Evolutionary conservation across 1,140 invertebrate genomes (phyloP), one percentile per base, ranked within the genome.

Genomic region (Aphis gossypii): DNA sequence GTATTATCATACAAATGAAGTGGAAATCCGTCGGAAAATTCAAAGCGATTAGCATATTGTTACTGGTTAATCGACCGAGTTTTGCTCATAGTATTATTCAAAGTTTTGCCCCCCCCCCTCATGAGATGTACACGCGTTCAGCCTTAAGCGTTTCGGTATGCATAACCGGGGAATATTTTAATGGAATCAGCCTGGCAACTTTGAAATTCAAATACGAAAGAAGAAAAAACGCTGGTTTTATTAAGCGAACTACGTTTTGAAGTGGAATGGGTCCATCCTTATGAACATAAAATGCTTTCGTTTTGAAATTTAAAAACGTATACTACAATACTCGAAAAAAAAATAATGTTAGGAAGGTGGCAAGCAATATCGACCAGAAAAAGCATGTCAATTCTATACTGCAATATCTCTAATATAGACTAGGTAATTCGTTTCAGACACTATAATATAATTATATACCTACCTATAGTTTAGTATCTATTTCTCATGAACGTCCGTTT

Each of bases 51-150:
- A 68, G 54, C 89, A 68, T 90, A 90, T 44, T 90, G 89, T 90
- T 56, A 68, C 30, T 83, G 90, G 90, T 83, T 83, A 92, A 92
- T 92, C 90, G 90, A 92, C 76, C 90, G 46, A 92, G 90, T 92
- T 92, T 83, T 20, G 14, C 9, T 18, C 44, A 56, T 25, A 38
- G 21, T 25, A 56, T 90, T 60, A 90, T 90, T 68, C 38, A 68
- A 90, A 92, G 68, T 92, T 76, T 82, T 51, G 82, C 44, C 21
- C 44, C 41, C 3, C 30, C 41, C 3, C n/a, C 23, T 11, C 86
- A 3, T 35, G n/a, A 35, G 0, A 48, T 48, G 18, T n/a, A 48
- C n/a, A n/a, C 1, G n/a, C 3, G n/a, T 48, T 25, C 88, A 90
- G 88, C 35, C 48, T 35, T 54, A 21, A 35, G 89, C 56, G 89